Evolutionary conservation across 2,797 vertebrate species (phyloP), one percentile per base, ranked within the genome.

Genomic region (Chaetodon trifasciatus): DNA sequence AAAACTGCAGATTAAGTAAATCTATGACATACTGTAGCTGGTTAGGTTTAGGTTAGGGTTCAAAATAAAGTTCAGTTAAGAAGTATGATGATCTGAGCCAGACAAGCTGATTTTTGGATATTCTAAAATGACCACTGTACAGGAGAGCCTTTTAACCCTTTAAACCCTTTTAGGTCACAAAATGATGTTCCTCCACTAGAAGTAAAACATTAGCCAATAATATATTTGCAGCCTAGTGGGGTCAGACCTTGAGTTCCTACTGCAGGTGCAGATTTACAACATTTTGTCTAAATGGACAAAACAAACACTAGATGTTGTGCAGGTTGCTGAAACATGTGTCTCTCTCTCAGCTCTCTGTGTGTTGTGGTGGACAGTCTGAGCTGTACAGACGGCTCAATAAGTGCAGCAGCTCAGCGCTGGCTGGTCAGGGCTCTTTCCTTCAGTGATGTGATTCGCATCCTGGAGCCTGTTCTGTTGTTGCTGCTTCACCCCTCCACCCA

Each of bases 301-400:
- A 8, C 23, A 37, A 75, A 60, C 47, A 3, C 37, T 55, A n/a
- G 2, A 35, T 37, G 19, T 24, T 24, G n/a, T 19, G 9, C 24
- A 19, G 47, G 5, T 10, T 12, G 19, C 17, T n/a, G 4, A 50
- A 63, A 6, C 71, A 10, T 70, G 3, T 69, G 6, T 90, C 1
- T 82, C 39, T 81, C 39, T 61, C 28, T 84, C 93, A 99, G 98
- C 94, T 97, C 97, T 62, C 93, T 99, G 83, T 99, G 99, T 76
- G 97, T 99, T 28, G 97, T 99, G 75, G 92, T 99, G 93, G 97
- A 99, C 93, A 97, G 97, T 88, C 95, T 99, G 79, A 96, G 96
- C 85, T 97, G 96, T 77, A 90, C 96, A 0, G 97, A 99, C 1
- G 96, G 97, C 0, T 98, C 97, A 32, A 95, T 99, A 71, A 95